Base-by-base conservation (phyloP, 1,140 invertebrate species). In the Andricus grossulariae region DNA sequence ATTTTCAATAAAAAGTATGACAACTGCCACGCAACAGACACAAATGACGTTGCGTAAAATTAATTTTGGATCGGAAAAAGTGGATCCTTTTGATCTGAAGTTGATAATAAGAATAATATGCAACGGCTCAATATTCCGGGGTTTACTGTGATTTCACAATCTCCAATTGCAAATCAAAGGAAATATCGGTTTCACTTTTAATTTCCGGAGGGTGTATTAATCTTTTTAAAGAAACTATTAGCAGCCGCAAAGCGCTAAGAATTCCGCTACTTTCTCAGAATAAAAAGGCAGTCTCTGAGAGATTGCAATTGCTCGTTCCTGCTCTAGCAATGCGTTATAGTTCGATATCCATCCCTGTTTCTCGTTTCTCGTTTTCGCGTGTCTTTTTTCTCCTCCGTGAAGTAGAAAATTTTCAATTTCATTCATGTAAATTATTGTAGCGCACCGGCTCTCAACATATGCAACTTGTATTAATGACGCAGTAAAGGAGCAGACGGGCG, bases 341-440 rank as follows among this genome's bases (percentile, higher is more conserved):
- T 76, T 78, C 73, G 60, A 49, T 60, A 12, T 52, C 25, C 18
- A 51, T 75, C 74, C 75, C 49, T 79, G 32, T 77, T 57, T 79
- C 72, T 80, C 77, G 76, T 79, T 81, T 75, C 13, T 50, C 70
- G 50, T 86, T 82, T 74, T 79, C 79, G 80, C 84, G 82, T 73
- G 86, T 86, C 88, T 87, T 89, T 87, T 90, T 90, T 90, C 88
- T 88, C 86, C 87, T 89, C 84, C 78, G 82, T 84, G 82, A 81
- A 89, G 87, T 90, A 90, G 89, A 91, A 91, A 91, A 91, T 91
- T 91, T 91, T 92, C 90, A 91, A 91, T 92, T 90, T 87, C 89
- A 92, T 92, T 92, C 90, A 92, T 89, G 90, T 90, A 90, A 92
- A 92, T 91, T 92, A 91, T 92, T 92, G 90, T 92, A 92, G 91